phyloP scores from a whole-genome alignment of 2,797 vertebrate genomes.

The Anomalospiza imberbis region DNA sequence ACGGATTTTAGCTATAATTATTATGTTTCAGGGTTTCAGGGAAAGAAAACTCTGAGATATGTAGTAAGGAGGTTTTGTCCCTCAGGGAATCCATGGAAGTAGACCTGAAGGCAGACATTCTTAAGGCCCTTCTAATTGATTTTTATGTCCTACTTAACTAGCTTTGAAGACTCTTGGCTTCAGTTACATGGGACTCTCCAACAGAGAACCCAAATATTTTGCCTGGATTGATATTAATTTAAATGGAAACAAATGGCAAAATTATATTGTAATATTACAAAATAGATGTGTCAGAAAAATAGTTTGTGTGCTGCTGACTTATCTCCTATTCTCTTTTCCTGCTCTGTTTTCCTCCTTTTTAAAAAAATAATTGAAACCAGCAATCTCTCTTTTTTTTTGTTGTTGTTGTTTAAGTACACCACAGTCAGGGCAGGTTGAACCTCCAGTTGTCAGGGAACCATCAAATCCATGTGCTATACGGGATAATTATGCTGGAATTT shows the following conservation, averaged over 20 bases:
- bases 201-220: neutral
- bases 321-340: neutral
- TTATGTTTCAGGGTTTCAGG: neutral
- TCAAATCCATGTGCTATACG: neutral
- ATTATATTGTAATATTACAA: neutral
- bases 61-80: neutral
- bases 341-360: neutral
- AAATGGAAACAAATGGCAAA: neutral
- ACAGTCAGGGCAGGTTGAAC: neutral
- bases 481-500: neutral
- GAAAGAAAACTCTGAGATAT: neutral
- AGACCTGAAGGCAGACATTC: constrained; percentile 31
- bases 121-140: constrained; percentile 20
- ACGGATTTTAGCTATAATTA: neutral
- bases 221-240: neutral
- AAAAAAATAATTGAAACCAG: neutral
- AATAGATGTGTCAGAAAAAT: neutral
- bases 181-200: neutral
- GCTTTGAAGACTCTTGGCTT: constrained; percentile 29
- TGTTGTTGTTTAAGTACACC: neutral
- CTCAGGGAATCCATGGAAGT: constrained; percentile 5
- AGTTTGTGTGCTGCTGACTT: neutral
- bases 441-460: neutral
- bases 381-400: neutral
- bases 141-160: constrained; percentile 50